phyloP scores from a whole-genome alignment of 2,888 invertebrate species.

The Troides helena region DNA sequence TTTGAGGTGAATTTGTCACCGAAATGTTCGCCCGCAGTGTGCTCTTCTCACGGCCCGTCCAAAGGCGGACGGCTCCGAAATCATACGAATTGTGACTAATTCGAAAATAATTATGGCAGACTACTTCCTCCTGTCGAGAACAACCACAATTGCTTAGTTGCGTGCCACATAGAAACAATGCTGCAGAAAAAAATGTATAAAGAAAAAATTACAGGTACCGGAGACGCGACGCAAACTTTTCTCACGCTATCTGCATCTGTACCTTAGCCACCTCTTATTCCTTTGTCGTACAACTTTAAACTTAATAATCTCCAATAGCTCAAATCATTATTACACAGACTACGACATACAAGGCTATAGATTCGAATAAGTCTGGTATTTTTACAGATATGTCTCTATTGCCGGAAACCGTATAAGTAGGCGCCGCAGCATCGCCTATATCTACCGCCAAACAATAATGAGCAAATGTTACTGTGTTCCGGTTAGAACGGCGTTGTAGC shows the following conservation, averaged over 20 bases:
- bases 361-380: not conserved
- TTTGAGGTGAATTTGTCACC: constrained; percentile 20
- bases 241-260: constrained; percentile 23
- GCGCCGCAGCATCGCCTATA: too few relatives aligned
- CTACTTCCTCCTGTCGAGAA: constrained; percentile 66
- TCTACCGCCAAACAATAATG: too few relatives aligned
- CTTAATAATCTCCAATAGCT: not conserved
- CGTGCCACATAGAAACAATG: constrained; percentile 68
- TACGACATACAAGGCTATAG: not conserved
- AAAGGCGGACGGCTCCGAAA: constrained; percentile 40
- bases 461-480: too few relatives aligned
- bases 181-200: constrained; percentile 47
- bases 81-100: constrained; percentile 66
- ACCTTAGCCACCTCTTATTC: constrained; percentile 2
- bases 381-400: too few relatives aligned
- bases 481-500: too few relatives aligned
- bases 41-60: constrained; percentile 36
- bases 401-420: too few relatives aligned
- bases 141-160: constrained; percentile 69
- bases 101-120: constrained; percentile 68
- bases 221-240: constrained; percentile 28
- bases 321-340: not conserved
- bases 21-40: constrained; percentile 18
- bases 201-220: constrained; percentile 37
- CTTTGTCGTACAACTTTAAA: constrained; percentile 1